Evolutionary conservation across 92 coral and sea anemone species (phyloP), one percentile per base, ranked within the genome.

Genomic region (Phymanthus crucifer): DNA sequence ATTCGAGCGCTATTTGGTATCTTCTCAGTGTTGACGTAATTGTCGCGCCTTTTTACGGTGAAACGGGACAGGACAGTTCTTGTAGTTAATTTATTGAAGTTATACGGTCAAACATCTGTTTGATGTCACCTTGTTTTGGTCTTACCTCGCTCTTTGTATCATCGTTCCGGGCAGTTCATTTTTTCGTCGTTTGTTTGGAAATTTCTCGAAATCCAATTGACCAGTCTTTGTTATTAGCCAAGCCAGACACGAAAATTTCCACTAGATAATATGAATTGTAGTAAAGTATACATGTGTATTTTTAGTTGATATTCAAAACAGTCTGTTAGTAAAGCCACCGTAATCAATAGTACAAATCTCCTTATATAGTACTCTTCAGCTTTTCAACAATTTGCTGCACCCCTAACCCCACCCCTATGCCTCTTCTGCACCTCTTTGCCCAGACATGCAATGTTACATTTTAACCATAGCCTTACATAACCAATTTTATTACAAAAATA

Each of bases 41-140:
- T 64, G 81, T 77, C 81, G 81, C 81, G 69, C 81, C 81, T 77
- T 64, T 77, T 77, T 77, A 40, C 32, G 37, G 72, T 58, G 81
- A 58, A 54, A 64, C 68, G 81, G 81, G 81, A 77, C 81, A 77
- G 81, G 81, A 77, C 40, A 72, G 81, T 46, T 23, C 37, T 77
- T 77, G 31, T 13, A 24, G n/a, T 34, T 77, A 26, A 46, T 75
- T 65, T 14, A 8, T 52, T 75, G 56, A 24, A 56, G 65, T 71
- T 36, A 45, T 40, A 16, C 56, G 48, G n/a, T 40, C 57, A 38
- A 75, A 40, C 79, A 74, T 26, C 66, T 75, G 79, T 32, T 56
- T 34, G 4, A 52, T 75, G 21, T 75, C 34, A 9, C 19, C 79
- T 26, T 38, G 40, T 24, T 35, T 19, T 23, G 31, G n/a, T 71